These are phyloP conservation scores for Clavelina lepadiformis DNA, from an alignment of 23 tunicate genomes.

Conservation along the genomic window DNA sequence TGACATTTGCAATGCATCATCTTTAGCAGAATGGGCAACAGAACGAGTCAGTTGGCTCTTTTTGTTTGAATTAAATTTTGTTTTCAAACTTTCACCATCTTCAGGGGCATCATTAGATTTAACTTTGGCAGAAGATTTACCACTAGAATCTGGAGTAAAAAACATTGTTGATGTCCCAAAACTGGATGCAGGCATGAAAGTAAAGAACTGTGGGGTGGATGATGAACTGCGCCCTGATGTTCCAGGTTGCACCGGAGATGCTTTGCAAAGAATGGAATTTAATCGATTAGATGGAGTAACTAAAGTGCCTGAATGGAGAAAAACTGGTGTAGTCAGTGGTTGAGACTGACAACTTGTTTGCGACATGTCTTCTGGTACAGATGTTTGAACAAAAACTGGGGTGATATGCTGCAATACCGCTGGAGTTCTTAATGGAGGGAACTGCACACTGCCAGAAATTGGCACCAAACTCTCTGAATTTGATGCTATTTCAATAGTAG, in stretches of 20 bases:
- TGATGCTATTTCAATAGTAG: background rate
- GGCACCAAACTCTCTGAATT: background rate
- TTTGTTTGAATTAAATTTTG: background rate
- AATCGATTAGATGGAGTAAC: slow-evolving; percentile 12
- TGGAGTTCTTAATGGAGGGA: slow-evolving; percentile 24
- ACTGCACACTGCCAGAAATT: background rate
- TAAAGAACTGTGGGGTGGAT: slow-evolving; percentile 75
- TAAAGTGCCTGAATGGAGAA: slow-evolving; percentile 34
- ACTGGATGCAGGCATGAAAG: slow-evolving; percentile 56
- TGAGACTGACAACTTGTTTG: too few relatives aligned
- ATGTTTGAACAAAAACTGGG: too few relatives aligned
- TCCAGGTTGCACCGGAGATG: slow-evolving; percentile 17
- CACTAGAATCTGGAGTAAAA: slow-evolving; percentile 29
- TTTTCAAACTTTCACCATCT: background rate
- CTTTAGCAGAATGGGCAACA: slow-evolving; percentile 5
- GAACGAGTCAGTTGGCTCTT: background rate
- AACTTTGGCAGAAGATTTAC: too few relatives aligned
- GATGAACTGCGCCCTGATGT: slow-evolving; percentile 11
- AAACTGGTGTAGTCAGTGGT: slow-evolving; percentile 67
- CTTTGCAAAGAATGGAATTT: slow-evolving; percentile 31
- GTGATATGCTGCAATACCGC: slow-evolving; percentile 20
- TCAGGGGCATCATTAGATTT: background rate
- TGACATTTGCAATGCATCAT: slow-evolving; percentile 79
- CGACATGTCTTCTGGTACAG: background rate
- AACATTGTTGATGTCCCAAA: slow-evolving; percentile 42